Conservation (phyloP, 2,888 invertebrate genomes). For the Gymnocheta viridis region DNA sequence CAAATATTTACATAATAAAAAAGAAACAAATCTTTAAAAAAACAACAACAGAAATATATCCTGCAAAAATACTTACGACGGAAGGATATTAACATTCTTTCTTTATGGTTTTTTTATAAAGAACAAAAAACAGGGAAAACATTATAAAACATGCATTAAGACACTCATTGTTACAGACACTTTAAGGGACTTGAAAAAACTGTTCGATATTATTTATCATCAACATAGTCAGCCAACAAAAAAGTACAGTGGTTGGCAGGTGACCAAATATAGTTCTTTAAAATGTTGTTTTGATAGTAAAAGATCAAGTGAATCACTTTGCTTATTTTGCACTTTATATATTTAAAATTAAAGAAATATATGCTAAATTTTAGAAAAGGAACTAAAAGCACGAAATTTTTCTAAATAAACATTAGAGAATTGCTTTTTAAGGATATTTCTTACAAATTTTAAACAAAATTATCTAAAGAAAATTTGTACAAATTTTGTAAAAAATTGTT, state of each 20-base stretch:
- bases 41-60: constrained; percentile 48
- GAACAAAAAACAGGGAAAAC: constrained; percentile 3
- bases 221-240: not conserved
- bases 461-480: too few species aligned
- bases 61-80: constrained; percentile 61
- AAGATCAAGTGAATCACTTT: not conserved
- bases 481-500: too few species aligned
- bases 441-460: too few species aligned
- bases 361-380: too few species aligned
- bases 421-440: too few species aligned
- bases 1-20: constrained; percentile 80
- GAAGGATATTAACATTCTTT: constrained; percentile 67
- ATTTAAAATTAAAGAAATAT: too few species aligned
- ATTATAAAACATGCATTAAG: constrained; percentile 62
- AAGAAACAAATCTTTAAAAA: constrained; percentile 33
- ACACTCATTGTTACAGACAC: constrained; percentile 30
- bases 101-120: not conserved
- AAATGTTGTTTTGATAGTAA: not conserved
- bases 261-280: not conserved
- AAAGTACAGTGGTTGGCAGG: not conserved
- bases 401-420: too few species aligned
- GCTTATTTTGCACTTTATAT: too few species aligned
- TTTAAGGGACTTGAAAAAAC: not conserved
- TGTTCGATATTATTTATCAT: not conserved
- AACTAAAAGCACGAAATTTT: too few species aligned